phyloP scores from a whole-genome alignment of 2,113 vertebrate genomes.

The Thryonomys swinderianus region DNA sequence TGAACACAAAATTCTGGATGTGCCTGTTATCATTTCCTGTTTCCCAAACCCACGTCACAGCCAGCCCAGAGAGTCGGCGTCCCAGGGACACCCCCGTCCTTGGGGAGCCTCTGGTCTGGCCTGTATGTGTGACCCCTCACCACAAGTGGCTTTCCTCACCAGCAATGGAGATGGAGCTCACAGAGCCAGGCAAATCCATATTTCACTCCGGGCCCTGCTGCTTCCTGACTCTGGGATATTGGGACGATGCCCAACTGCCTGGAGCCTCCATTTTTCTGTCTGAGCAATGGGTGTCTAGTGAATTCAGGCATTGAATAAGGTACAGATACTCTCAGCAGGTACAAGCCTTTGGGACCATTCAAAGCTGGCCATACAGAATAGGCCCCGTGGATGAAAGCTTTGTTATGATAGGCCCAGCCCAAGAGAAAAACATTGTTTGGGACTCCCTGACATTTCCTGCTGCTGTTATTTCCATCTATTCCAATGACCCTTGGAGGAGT shows the following conservation, averaged over 20 bases:
- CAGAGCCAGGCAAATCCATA: neutral
- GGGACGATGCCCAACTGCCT: neutral
- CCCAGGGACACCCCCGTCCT: accelerated
- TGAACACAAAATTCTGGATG: neutral
- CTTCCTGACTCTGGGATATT: neutral
- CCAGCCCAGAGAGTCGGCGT: neutral
- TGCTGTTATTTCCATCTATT: neutral
- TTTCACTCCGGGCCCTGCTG: neutral
- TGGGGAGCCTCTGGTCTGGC: neutral
- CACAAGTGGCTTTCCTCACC: too few species aligned
- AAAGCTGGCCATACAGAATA: neutral
- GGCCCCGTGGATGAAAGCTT: neutral
- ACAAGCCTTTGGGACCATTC: neutral
- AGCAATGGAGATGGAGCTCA: neutral
- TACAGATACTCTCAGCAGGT: neutral
- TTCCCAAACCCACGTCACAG: neutral
- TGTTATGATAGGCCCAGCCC: neutral
- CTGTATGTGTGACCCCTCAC: neutral
- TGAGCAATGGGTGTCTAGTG: neutral
- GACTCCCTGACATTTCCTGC: neutral
- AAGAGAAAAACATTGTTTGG: neutral
- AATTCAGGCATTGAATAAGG: neutral
- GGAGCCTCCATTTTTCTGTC: neutral
- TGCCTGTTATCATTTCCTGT: neutral
- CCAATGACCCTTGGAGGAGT: neutral